Conservation (phyloP, 2,113 vertebrate species). For the Paradoxurus hermaphroditus region DNA sequence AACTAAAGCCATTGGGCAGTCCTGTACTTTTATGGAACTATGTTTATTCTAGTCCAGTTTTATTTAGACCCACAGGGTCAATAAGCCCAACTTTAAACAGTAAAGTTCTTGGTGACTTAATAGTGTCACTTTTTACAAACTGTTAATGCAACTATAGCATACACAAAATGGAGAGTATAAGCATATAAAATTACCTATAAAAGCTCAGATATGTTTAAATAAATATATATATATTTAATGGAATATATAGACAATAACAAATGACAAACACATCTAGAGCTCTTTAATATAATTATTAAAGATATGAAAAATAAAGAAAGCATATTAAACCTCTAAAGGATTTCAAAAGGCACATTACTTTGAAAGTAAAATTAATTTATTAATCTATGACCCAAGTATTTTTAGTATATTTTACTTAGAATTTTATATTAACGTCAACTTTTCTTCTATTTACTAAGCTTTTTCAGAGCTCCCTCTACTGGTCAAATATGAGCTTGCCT, state of each 20-base stretch:
- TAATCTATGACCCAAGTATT: neutral
- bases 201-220: neutral
- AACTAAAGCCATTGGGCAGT: neutral
- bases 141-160: neutral
- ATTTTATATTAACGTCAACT: neutral
- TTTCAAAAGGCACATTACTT: neutral
- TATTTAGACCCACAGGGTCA: neutral
- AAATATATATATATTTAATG: neutral
- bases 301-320: neutral
- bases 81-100: neutral
- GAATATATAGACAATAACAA: neutral
- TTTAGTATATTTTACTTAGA: constrained; percentile 9
- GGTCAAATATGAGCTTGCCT: constrained; percentile 1
- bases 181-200: neutral
- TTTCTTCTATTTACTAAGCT: constrained; percentile 54
- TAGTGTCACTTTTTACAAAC: neutral
- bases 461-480: constrained; percentile 69
- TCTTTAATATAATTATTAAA: neutral
- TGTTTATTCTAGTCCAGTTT: neutral
- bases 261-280: neutral
- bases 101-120: neutral
- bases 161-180: neutral
- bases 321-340: neutral
- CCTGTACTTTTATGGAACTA: neutral
- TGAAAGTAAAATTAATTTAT: neutral